phyloP scores from a whole-genome alignment of 2,113 vertebrate genomes.

The Petaurus breviceps region DNA sequence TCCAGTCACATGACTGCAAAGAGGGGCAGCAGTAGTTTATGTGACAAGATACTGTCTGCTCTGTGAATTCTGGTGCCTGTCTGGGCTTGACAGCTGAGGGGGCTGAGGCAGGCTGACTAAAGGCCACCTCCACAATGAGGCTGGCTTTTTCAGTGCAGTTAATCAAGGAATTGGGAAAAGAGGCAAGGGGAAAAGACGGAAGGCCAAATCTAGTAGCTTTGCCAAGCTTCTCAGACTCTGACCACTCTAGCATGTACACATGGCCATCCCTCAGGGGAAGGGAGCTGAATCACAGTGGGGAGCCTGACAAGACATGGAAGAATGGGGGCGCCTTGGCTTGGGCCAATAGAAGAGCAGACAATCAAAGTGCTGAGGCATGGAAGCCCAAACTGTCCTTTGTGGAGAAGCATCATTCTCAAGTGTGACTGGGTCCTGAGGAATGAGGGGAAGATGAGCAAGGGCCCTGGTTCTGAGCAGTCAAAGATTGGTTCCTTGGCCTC shows the following conservation, averaged over 20 bases:
- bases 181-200: neutral
- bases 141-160: too few relatives aligned
- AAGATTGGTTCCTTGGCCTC: neutral
- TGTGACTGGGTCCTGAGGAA: neutral
- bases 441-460: neutral
- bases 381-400: neutral
- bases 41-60: too few relatives aligned
- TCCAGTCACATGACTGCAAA: neutral
- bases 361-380: neutral
- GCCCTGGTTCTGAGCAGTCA: neutral
- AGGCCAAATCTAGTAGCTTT: neutral
- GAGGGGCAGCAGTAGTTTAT: neutral
- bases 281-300: constrained; percentile 19
- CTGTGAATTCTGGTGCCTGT: neutral
- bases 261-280: neutral
- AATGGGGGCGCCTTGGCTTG: neutral
- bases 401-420: neutral
- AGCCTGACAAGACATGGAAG: constrained; percentile 16
- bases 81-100: neutral
- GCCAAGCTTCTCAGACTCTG: neutral
- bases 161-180: neutral
- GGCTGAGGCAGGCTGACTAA: neutral
- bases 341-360: constrained; percentile 43
- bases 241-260: neutral
- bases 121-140: neutral